A percentile compares a stretch with the other conserved stretches of the same genome.
These are phyloP conservation scores for Gerosis bhagava DNA, from an alignment of 2,888 invertebrate genomes.

Conservation along the genomic window DNA sequence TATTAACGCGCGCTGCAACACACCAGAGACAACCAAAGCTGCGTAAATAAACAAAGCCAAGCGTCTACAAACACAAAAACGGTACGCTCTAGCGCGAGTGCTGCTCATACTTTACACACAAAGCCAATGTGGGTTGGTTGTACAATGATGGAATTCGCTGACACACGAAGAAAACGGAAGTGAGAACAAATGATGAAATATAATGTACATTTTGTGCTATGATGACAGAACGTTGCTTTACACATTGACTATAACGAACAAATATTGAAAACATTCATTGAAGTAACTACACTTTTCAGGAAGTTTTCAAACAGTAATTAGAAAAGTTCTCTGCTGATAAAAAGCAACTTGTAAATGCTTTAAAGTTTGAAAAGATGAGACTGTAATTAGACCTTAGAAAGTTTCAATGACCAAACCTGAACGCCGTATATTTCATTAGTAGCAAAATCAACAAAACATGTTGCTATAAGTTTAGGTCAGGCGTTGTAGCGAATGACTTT, in stretches of 20 bases:
- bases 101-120: constrained; percentile 9
- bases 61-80: constrained; percentile 35
- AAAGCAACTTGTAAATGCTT: constrained; percentile 21
- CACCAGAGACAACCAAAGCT: constrained; percentile 71
- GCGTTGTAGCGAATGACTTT: no score
- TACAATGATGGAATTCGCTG: background rate
- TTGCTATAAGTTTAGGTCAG: constrained; percentile 1
- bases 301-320: constrained; percentile 20
- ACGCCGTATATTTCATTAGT: constrained; percentile 13
- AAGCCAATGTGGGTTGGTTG: constrained; percentile 4
- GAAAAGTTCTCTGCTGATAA: constrained; percentile 17
- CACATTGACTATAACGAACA: background rate
- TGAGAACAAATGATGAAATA: no score
- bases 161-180: background rate
- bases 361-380: constrained; percentile 16
- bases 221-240: background rate
- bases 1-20: constrained; percentile 76
- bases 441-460: constrained; percentile 7
- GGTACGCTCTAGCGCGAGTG: constrained; percentile 7
- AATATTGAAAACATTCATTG: constrained; percentile 4
- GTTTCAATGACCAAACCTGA: constrained; percentile 14
- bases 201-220: no score
- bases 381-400: constrained; percentile 13
- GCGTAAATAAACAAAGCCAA: constrained; percentile 71
- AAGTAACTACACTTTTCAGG: constrained; percentile 11